Conservation (phyloP, 2,797 vertebrate species). For the Glossophaga mutica region DNA sequence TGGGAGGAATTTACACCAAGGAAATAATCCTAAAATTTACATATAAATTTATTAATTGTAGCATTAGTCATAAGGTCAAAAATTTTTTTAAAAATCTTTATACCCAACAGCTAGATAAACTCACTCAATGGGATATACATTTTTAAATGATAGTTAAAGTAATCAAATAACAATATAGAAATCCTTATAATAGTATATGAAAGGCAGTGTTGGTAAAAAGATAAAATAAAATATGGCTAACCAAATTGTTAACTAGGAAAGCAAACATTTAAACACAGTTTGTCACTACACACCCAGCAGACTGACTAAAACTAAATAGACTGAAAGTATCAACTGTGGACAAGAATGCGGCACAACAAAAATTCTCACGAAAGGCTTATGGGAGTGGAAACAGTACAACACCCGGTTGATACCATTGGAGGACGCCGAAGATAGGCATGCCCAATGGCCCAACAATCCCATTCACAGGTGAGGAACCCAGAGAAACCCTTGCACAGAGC, state of each 20-base stretch:
- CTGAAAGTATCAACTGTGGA: neutral
- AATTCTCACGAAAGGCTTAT: neutral
- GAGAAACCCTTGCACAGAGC: neutral
- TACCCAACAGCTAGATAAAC: neutral
- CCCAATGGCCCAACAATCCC: neutral
- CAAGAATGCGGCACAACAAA: neutral
- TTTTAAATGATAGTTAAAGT: conserved; percentile 19
- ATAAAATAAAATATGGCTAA: neutral
- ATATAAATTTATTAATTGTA: neutral
- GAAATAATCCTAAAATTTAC: conserved; percentile 1
- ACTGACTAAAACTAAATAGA: neutral
- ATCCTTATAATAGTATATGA: neutral
- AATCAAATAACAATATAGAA: neutral
- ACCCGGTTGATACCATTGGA: neutral
- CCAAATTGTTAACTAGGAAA: neutral
- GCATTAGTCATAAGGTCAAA: neutral
- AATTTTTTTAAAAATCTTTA: neutral
- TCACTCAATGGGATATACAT: neutral
- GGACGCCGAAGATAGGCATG: neutral
- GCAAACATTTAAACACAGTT: neutral
- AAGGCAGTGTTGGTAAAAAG: neutral
- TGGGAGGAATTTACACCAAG: neutral
- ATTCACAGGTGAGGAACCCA: neutral
- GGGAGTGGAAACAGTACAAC: neutral
- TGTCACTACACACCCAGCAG: neutral